These are phyloP conservation scores for Notamacropus eugenii DNA, from an alignment of 2,797 vertebrate species.

Conservation along the genomic window DNA sequence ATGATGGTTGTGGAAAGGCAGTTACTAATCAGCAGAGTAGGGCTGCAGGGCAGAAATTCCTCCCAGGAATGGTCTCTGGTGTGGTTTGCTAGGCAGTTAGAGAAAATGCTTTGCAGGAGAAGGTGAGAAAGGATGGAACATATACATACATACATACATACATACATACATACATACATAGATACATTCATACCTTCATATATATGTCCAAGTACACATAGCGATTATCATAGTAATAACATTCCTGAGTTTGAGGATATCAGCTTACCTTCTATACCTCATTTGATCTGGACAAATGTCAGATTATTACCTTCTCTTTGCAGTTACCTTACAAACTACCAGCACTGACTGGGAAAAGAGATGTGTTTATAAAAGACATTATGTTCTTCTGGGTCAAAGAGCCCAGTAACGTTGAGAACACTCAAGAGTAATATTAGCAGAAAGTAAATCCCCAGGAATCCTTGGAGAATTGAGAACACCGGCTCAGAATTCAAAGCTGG, in stretches of 20 bases:
- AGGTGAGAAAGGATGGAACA: not conserved
- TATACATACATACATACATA: too few species aligned
- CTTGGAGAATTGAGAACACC: constrained; percentile 64
- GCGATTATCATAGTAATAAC: constrained; percentile 49
- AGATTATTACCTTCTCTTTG: constrained; percentile 53
- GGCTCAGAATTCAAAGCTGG: constrained; percentile 62
- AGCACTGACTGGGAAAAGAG: constrained; percentile 67
- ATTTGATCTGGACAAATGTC: constrained; percentile 15
- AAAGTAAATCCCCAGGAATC: constrained; percentile 57
- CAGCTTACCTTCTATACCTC: not conserved
- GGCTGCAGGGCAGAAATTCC: not conserved
- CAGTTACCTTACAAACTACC: constrained; percentile 46
- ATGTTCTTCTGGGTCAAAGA: constrained; percentile 52
- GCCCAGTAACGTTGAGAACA: constrained; percentile 21
- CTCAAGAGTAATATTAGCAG: constrained; percentile 53
- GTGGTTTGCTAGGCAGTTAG: not conserved
- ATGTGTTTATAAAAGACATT: constrained; percentile 57
- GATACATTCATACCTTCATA: too few species aligned
- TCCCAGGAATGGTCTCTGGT: not conserved
- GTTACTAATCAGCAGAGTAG: not conserved
- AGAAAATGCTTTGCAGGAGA: not conserved
- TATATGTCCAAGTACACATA: not conserved
- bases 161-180: too few species aligned
- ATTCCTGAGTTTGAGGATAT: constrained; percentile 43
- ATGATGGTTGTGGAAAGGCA: not conserved